A percentile compares a stretch with the other conserved stretches of the same genome.
phyloP scores from a whole-genome alignment of 37 sponge, comb jelly and placozoan species.

The Spongia lamella region DNA sequence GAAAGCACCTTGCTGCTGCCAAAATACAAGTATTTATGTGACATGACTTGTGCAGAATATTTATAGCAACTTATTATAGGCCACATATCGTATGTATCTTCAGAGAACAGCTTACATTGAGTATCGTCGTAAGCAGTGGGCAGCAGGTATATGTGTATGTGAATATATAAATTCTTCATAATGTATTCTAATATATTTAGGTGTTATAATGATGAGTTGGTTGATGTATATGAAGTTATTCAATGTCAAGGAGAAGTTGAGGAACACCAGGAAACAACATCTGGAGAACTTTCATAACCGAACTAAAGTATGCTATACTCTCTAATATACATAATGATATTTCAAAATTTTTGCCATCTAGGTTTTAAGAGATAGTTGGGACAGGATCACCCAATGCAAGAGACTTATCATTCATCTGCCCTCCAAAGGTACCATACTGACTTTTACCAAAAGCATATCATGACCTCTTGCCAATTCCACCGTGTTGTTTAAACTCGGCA shows the following conservation, averaged over 20 bases:
- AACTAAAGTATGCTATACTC: background rate
- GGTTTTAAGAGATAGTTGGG: constrained; percentile 59
- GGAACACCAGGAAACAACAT: constrained; percentile 32
- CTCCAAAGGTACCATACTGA: too few relatives aligned
- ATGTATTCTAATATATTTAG: background rate
- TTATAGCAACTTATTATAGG: constrained; percentile 37
- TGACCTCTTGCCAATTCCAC: too few relatives aligned
- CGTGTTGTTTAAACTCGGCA: too few relatives aligned
- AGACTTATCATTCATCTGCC: constrained; percentile 86
- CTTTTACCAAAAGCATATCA: too few relatives aligned
- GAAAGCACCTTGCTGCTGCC: constrained; percentile 64
- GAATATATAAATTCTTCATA: background rate
- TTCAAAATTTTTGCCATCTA: background rate
- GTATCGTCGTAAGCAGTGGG: constrained; percentile 68
- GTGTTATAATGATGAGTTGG: constrained; percentile 83
- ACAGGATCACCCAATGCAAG: constrained; percentile 15
- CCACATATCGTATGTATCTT: constrained; percentile 79
- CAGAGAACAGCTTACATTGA: constrained; percentile 55
- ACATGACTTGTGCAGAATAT: background rate
- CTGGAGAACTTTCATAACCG: constrained; percentile 9
- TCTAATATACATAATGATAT: too few relatives aligned
- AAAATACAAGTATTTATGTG: constrained; percentile 42
- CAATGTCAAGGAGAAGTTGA: constrained; percentile 46
- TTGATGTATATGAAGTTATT: constrained; percentile 56
- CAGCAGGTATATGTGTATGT: constrained; percentile 46